A percentile compares a stretch with the other conserved stretches of the same genome.
phyloP scores from a whole-genome alignment of 2,888 invertebrate genomes.

The Diadegma fenestrale region DNA sequence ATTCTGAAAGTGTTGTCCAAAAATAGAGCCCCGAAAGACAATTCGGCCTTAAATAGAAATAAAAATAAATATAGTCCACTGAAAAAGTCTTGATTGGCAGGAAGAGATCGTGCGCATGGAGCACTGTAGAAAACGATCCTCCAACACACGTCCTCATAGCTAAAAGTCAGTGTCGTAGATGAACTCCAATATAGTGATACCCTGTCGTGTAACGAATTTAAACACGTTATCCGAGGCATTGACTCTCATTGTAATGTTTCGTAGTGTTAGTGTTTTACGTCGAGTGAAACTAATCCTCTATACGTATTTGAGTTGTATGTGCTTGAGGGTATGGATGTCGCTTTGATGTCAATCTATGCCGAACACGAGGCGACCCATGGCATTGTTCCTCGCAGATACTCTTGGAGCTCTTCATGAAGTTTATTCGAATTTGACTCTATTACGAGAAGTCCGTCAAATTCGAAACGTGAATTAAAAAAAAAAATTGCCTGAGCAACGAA shows the following conservation, averaged over 20 bases:
- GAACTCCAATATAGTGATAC: constrained; percentile 26
- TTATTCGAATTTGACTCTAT: not conserved
- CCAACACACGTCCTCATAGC: constrained; percentile 14
- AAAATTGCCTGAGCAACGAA: no score
- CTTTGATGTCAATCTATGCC: constrained; percentile 29
- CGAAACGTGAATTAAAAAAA: no score
- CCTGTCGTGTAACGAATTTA: constrained; percentile 56
- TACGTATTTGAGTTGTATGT: not conserved
- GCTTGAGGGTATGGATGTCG: not conserved
- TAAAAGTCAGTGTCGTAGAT: constrained; percentile 13
- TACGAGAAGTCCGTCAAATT: not conserved
- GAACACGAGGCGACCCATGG: constrained; percentile 33
- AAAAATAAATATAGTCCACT: not conserved
- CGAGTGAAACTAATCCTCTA: constrained; percentile 14
- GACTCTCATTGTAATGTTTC: constrained; percentile 63
- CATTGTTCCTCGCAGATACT: constrained; percentile 45
- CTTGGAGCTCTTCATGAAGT: not conserved
- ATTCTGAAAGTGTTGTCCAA: no score
- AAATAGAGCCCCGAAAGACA: no score
- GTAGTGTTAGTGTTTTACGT: constrained; percentile 26
- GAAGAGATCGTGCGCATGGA: constrained; percentile 51
- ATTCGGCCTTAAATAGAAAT: no score
- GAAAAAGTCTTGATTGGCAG: constrained; percentile 40
- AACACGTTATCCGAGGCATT: constrained; percentile 69
- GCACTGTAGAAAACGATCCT: constrained; percentile 21